Evolutionary conservation across 2,797 vertebrate genomes (phyloP).

Genomic region (Pseudochaenichthys georgianus): DNA sequence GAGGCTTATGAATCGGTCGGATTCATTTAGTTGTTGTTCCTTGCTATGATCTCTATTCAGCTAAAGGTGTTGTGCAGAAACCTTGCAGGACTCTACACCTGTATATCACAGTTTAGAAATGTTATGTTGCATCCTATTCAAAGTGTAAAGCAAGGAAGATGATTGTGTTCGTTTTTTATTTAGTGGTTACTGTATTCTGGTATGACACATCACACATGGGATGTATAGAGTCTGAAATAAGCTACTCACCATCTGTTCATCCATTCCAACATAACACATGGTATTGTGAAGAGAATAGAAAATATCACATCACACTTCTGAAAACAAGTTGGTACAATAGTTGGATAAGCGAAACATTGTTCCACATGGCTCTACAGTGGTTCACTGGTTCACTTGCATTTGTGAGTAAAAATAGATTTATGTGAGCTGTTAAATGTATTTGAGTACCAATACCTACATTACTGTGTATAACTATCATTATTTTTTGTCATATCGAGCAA

Average conservation of each 20-base stretch:
- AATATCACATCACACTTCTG: not conserved
- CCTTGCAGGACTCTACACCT: slow-evolving; percentile 10
- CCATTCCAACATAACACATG: slow-evolving; percentile 13
- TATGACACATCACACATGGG: slow-evolving; percentile 7
- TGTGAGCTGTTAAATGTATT: not conserved
- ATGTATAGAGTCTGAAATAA: slow-evolving; percentile 20
- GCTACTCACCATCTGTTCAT: slow-evolving; percentile 19
- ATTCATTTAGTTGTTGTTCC: slow-evolving; percentile 8
- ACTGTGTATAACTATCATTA: too few species aligned
- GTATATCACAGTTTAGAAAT: not conserved
- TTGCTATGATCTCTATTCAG: slow-evolving; percentile 28
- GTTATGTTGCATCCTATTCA: not conserved
- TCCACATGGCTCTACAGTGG: not conserved
- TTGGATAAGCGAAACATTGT: not conserved
- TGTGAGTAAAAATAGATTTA: not conserved
- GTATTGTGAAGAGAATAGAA: not conserved
- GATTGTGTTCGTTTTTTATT: not conserved
- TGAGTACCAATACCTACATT: too few species aligned
- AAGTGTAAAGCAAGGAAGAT: not conserved
- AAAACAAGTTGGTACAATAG: not conserved
- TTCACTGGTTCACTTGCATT: not conserved
- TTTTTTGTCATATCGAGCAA: not conserved
- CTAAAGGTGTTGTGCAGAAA: too few species aligned
- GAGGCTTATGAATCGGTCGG: slow-evolving; percentile 37
- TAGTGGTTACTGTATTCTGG: not conserved